Evolutionary conservation across 2,888 invertebrate genomes (phyloP), one percentile per base, ranked within the genome.

Genomic region (Serripes groenlandicus): DNA sequence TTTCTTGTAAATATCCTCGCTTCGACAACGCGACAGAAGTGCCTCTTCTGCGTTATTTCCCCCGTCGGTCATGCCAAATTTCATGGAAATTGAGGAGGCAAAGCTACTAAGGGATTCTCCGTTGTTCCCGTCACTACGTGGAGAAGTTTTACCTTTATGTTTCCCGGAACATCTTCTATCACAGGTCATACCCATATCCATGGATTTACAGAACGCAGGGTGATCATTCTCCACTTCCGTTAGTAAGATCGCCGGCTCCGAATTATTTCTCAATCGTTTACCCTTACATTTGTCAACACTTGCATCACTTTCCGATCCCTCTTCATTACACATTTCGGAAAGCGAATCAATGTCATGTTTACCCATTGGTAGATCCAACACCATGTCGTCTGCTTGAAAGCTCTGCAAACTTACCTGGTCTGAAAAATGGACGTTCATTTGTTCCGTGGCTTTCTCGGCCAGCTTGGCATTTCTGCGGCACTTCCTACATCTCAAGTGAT

Each of bases 201-300:
- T 69, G 0, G 32, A 52, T 54, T 66, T 60, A 26, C 76, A 73
- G 49, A 69, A 75, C 18, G 60, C 49, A 0, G 91, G 92, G 49
- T 82, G 84, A 78, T 92, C 92, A 37, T 76, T 91, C 68, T 93
- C 93, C 2, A 93, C 93, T 66, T 93, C 91, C 1, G 93, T 91
- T 74, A 93, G 75, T n/a, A 85, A 70, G 9, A 84, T 69, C 15
- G 81, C 84, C 18, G 86, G 76, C 52, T 87, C 84, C 15, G 75
- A 85, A 60, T 83, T 82, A 78, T 62, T 81, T 66, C 64, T 58
- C n/a, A 77, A 62, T 26, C 64, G 37, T n/a, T 52, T 70, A 11
- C 71, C 56, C 35, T 70, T 62, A 32, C 66, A 72, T 37, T 76
- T 30, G 28, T 78, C 74, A 23, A 71, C 37, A 15, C 75, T 37